Conservation (phyloP, 2,888 invertebrate genomes). For the Hyppa rectilinea region DNA sequence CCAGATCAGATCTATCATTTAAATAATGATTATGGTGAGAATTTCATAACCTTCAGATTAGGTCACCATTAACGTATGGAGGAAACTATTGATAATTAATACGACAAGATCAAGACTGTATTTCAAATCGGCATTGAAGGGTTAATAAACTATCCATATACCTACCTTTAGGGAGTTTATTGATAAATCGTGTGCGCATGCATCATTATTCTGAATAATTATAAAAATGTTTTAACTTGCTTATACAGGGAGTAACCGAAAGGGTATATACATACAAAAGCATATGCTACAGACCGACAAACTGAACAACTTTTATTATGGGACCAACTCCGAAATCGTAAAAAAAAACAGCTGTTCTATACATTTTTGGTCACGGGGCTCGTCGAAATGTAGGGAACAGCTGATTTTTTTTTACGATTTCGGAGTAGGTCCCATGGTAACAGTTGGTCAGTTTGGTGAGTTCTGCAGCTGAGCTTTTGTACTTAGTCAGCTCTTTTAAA, state of each 20-base stretch:
- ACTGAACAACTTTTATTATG: no score
- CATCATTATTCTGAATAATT: constrained; percentile 23
- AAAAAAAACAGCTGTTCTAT: no score
- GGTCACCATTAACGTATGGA: constrained; percentile 15
- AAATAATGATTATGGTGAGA: constrained; percentile 10
- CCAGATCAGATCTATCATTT: constrained; percentile 6
- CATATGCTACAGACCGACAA: no score
- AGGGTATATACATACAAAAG: no score
- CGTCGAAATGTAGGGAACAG: no score
- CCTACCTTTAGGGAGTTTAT: constrained; percentile 1
- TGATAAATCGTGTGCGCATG: background rate
- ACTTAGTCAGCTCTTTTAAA: background rate
- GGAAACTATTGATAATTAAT: constrained; percentile 25
- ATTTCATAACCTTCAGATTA: constrained; percentile 25
- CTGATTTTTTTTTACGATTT: no score
- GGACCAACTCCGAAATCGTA: no score
- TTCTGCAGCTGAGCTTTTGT: background rate
- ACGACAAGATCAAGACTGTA: constrained; percentile 17
- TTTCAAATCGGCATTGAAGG: constrained; percentile 31
- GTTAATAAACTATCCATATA: constrained; percentile 26
- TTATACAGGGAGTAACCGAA: no score
- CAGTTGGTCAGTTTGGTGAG: no score
- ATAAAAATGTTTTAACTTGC: constrained; percentile 31
- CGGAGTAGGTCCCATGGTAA: no score
- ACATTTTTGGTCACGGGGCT: no score